phyloP scores from a whole-genome alignment of 2,888 invertebrate genomes.

The Leucophenga maculata region DNA sequence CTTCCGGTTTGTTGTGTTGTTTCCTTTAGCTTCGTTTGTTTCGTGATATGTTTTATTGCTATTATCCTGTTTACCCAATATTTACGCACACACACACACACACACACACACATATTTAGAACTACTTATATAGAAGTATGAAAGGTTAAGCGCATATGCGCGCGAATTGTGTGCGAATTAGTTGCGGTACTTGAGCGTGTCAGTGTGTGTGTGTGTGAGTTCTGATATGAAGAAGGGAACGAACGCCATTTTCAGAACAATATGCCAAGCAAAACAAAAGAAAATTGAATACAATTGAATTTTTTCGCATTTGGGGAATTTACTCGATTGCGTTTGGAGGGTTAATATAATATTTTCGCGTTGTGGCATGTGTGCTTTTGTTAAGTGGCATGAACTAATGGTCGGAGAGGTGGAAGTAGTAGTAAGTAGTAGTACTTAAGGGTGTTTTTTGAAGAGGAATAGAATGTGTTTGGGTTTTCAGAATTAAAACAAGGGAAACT shows the following conservation, averaged over 20 bases:
- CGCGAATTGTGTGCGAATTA: slow-evolving; percentile 64
- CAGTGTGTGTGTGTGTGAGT: not conserved
- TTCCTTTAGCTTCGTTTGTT: too few species aligned
- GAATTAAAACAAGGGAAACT: too few species aligned
- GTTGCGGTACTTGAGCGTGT: slow-evolving; percentile 50
- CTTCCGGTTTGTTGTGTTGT: too few species aligned
- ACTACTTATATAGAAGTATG: slow-evolving; percentile 26
- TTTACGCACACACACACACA: slow-evolving; percentile 55
- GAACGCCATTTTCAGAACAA: not conserved
- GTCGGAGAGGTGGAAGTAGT: not conserved
- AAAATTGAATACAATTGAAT: slow-evolving; percentile 10
- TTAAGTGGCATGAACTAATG: not conserved
- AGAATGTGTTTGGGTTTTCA: too few species aligned
- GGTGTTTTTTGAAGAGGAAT: not conserved
- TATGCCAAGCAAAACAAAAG: not conserved
- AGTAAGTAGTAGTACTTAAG: not conserved
- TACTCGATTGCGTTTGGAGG: not conserved
- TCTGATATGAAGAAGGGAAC: not conserved
- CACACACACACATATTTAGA: slow-evolving; percentile 42
- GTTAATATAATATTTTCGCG: slow-evolving; percentile 10
- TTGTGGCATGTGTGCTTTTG: not conserved
- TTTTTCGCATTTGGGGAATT: slow-evolving; percentile 4
- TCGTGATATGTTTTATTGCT: slow-evolving; percentile 59
- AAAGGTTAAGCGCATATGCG: slow-evolving; percentile 21
- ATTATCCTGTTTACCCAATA: slow-evolving; percentile 69